Conservation (phyloP, 1,140 invertebrate species). For the Dendroctonus ponderosae region DNA sequence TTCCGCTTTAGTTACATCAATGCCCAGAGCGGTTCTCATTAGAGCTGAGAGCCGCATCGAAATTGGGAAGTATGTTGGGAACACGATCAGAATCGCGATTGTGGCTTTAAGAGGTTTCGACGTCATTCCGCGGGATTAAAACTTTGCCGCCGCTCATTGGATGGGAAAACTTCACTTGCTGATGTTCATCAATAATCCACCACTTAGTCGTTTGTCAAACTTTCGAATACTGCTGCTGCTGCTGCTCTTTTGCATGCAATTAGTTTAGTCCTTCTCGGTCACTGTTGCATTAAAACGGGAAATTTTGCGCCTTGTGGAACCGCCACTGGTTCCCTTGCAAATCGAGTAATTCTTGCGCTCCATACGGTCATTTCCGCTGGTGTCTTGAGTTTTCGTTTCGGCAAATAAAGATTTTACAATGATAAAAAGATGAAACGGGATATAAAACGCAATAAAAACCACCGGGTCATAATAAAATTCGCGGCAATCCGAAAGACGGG, state of each 20-base stretch:
- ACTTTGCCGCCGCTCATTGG: not conserved
- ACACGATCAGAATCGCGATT: conserved; percentile 8
- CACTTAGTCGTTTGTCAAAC: too few species aligned
- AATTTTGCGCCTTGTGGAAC: too few species aligned
- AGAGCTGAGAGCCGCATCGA: conserved; percentile 3
- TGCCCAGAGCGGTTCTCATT: conserved; percentile 20
- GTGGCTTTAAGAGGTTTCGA: conserved; percentile 8
- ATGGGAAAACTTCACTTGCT: not conserved
- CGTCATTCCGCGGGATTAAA: conserved; percentile 2
- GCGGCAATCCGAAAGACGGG: not conserved
- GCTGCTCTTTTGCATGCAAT: too few species aligned
- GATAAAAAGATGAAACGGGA: not conserved
- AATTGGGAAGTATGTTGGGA: conserved; percentile 19
- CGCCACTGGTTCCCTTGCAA: not conserved
- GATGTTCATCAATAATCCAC: not conserved
- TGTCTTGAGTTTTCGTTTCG: too few species aligned
- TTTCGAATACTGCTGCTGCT: too few species aligned
- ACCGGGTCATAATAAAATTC: conserved; percentile 6
- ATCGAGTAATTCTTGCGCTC: not conserved
- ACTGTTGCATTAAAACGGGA: too few species aligned
- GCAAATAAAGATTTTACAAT: too few species aligned
- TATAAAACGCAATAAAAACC: not conserved
- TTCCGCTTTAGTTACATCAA: conserved; percentile 6
- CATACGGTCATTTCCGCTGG: not conserved
- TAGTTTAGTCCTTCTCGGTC: too few species aligned